Conservation (phyloP, 2,888 invertebrate species). For the Lochmaea crataegi region DNA sequence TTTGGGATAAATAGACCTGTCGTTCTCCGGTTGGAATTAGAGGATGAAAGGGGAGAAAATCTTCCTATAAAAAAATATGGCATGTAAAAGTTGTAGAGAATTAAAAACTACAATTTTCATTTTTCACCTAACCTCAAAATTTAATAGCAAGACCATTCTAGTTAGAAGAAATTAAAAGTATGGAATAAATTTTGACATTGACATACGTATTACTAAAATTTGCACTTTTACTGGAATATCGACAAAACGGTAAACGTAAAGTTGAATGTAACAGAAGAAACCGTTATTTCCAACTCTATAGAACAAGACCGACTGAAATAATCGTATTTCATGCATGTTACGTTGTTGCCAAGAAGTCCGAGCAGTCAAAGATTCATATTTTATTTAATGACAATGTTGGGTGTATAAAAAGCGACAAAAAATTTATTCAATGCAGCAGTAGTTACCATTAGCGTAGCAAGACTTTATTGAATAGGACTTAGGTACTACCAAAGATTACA, state of each 20-base stretch:
- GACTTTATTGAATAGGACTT: no score
- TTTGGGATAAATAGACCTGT: no score
- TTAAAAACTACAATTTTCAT: no score
- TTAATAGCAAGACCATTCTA: no score
- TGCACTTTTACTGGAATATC: not conserved
- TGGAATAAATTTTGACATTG: no score
- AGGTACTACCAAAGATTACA: no score
- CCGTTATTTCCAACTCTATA: slow-evolving; percentile 10
- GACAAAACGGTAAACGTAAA: not conserved
- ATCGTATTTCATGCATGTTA: not conserved
- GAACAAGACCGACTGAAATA: not conserved
- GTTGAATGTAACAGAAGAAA: not conserved
- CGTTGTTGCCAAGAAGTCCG: slow-evolving; percentile 8
- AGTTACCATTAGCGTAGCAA: not conserved
- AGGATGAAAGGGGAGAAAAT: no score
- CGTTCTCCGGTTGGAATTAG: no score
- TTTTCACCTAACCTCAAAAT: no score
- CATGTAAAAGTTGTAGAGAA: no score
- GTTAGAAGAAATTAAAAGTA: no score
- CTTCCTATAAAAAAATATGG: no score
- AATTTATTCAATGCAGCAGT: slow-evolving; percentile 10
- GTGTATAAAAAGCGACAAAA: slow-evolving; percentile 5
- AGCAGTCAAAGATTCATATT: slow-evolving; percentile 11
- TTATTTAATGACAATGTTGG: slow-evolving; percentile 8
- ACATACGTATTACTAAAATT: not conserved